Base-by-base conservation (phyloP, 2,797 vertebrate genomes). In the Coregonus suidteri region DNA sequence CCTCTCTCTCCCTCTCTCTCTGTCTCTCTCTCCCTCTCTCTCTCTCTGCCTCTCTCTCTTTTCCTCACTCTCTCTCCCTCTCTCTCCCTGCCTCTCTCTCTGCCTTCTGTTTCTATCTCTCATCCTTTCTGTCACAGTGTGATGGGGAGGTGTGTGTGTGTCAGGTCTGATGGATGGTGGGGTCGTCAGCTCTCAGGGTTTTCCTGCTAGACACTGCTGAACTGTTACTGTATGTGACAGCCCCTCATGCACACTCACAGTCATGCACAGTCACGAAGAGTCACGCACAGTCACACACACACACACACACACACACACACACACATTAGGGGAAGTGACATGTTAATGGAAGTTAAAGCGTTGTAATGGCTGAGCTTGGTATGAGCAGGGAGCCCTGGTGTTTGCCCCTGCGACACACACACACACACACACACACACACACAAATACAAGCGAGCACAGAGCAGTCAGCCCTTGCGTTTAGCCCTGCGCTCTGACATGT, bases 301-400 rank as follows among this genome's bases (percentile, higher is more conserved):
- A 0, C 20, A 20, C 20, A 20, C 20, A 20, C 20, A 20, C 20
- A 20, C 20, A 20, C 62, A 53, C 25, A 66, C 64, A 67, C 41
- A 67, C 74, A 75, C 15, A n/a, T 62, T 4, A 82, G 31, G 81
- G 80, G 84, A 94, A 93, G 90, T 94, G 94, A 94, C 94, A 95
- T 90, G 83, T 89, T 92, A 93, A 93, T 93, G 91, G 90, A 89
- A 90, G 88, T 90, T 93, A 91, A 93, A 93, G 82, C 88, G 87
- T 87, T 87, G 87, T 91, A 91, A 90, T 94, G 91, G 90, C 81
- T 88, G 88, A 6, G 87, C 88, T 6, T 86, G 75, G 74, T 83
- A 88, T 88, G 91, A 88, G 83, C 79, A 75, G 73, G 34, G 66
- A 83, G 83, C 84, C 77, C n/a, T 20, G 56, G 85, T 79, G 13